A percentile compares a stretch with the other conserved stretches of the same genome.
phyloP scores from a whole-genome alignment of 2,797 vertebrate genomes.

The Tragopan temminckii region DNA sequence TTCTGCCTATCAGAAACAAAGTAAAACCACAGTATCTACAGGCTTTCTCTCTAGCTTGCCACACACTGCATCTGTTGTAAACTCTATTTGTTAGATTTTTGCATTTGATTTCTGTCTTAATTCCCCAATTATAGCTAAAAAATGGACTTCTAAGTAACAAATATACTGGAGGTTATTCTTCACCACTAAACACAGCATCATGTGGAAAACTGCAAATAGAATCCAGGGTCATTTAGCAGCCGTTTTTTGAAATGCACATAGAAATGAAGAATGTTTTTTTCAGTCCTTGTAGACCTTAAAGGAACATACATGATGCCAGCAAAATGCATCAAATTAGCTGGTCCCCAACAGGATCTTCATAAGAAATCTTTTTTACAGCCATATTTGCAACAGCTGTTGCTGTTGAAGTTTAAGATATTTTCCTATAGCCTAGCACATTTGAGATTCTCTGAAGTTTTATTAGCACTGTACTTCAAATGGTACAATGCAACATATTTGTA shows the following conservation, averaged over 20 bases:
- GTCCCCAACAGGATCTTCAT: neutral
- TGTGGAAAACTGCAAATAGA: neutral
- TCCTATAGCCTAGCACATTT: neutral
- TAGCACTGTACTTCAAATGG: neutral
- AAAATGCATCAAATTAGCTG: conserved; percentile 50
- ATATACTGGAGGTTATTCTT: neutral
- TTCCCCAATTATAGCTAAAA: conserved; percentile 3
- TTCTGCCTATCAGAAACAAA: conserved; percentile 5
- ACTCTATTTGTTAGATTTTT: neutral
- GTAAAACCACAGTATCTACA: neutral
- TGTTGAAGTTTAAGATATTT: neutral
- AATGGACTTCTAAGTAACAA: neutral
- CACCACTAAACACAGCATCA: neutral
- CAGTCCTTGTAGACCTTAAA: neutral
- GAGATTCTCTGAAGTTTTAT: neutral
- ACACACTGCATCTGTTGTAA: neutral
- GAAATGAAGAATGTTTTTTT: neutral
- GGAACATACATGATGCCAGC: neutral
- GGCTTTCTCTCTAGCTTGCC: neutral
- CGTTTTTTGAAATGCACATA: neutral
- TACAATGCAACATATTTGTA: neutral
- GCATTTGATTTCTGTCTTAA: neutral
- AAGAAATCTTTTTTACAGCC: neutral
- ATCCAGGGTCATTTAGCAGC: conserved; percentile 1
- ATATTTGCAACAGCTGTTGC: conserved; percentile 1